phyloP scores from a whole-genome alignment of 2,888 invertebrate genomes.

The Apamea sordens region DNA sequence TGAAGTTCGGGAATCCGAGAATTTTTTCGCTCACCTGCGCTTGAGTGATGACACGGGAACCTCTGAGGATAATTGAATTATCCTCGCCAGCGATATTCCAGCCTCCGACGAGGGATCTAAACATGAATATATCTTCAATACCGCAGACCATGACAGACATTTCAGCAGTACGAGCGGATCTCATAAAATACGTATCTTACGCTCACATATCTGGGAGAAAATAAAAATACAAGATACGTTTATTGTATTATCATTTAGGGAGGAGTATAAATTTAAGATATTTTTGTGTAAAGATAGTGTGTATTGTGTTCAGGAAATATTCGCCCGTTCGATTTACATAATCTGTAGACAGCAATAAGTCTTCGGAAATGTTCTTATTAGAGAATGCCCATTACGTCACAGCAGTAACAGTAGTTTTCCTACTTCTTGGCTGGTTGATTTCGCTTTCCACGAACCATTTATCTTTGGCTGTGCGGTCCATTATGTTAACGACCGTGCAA shows the following conservation, averaged over 20 bases:
- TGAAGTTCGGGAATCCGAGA: conserved; percentile 46
- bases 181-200: conserved; percentile 68
- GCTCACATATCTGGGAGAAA: conserved; percentile 45
- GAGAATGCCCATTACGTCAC: conserved; percentile 69
- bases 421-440: conserved; percentile 79
- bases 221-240: conserved; percentile 55
- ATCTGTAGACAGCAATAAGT: conserved; percentile 50
- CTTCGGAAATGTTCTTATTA: conserved; percentile 66
- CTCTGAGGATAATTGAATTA: conserved; percentile 80
- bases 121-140: conserved; percentile 71
- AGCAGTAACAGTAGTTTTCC: conserved; percentile 74
- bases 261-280: conserved; percentile 36
- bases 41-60: conserved; percentile 79
- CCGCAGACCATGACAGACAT: conserved; percentile 69
- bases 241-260: conserved; percentile 45
- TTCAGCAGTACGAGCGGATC: conserved; percentile 67
- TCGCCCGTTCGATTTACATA: conserved; percentile 44
- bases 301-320: conserved; percentile 22
- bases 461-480: conserved; percentile 82
- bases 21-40: conserved; percentile 72
- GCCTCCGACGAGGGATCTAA: conserved; percentile 52
- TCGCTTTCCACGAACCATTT: conserved; percentile 81
- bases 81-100: conserved; percentile 61
- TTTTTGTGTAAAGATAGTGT: conserved; percentile 33
- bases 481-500: conserved; percentile 84